phyloP scores from a whole-genome alignment of 2,113 vertebrate genomes.

The Panurus biarmicus region DNA sequence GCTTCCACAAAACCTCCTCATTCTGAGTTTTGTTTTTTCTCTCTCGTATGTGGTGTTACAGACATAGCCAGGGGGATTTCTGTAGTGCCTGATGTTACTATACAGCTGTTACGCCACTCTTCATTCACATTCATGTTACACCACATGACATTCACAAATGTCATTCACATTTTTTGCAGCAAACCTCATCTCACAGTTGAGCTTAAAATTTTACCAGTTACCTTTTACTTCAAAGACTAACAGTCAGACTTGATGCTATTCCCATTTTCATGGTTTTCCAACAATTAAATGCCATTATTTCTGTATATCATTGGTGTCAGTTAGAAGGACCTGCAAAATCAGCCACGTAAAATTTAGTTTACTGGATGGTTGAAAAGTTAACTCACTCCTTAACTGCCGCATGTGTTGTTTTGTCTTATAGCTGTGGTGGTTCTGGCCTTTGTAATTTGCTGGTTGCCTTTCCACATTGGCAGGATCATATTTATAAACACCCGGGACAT shows the following conservation, averaged over 20 bases:
- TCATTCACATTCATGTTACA: no score
- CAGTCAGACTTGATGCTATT: neutral
- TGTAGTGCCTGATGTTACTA: neutral
- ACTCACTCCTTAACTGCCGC: neutral
- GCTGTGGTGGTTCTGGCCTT: conserved; percentile 84
- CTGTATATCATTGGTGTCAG: rapidly evolving
- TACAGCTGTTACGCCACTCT: rapidly evolving
- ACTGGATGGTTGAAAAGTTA: neutral
- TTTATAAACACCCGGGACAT: conserved; percentile 75
- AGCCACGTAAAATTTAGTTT: neutral
- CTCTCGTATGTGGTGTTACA: neutral
- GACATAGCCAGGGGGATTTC: rapidly evolving
- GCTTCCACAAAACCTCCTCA: neutral
- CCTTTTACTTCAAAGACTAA: neutral
- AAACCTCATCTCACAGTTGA: neutral
- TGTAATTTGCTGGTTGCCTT: conserved; percentile 85
- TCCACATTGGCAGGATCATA: conserved; percentile 83
- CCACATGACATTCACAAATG: no score
- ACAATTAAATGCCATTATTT: neutral
- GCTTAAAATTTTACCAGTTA: neutral
- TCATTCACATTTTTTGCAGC: neutral
- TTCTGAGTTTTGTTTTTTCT: neutral
- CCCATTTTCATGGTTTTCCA: neutral
- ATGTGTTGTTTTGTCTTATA: conserved; percentile 55
- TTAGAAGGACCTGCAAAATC: neutral